phyloP scores from a whole-genome alignment of 2,888 invertebrate genomes.

The Julus scanicus region DNA sequence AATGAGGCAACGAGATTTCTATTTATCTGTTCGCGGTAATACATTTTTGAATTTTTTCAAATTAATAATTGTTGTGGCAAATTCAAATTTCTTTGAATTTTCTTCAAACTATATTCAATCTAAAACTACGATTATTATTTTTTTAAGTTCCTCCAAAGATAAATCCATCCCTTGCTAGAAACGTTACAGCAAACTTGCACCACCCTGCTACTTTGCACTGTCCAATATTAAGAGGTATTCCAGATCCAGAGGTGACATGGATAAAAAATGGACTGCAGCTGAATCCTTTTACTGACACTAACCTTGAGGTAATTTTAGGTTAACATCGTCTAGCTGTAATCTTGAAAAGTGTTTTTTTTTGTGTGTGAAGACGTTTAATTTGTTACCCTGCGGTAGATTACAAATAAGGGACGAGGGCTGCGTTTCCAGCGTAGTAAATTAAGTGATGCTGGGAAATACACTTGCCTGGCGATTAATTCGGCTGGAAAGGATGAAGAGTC shows the following conservation, averaged over 20 bases:
- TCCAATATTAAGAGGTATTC: constrained; percentile 67
- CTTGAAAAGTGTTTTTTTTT: background rate
- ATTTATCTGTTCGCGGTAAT: constrained; percentile 70
- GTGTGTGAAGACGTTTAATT: background rate
- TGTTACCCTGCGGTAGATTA: constrained; percentile 53
- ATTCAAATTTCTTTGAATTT: too few species aligned
- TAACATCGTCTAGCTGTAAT: background rate
- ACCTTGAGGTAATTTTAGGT: constrained; percentile 14
- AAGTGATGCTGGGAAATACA: constrained; percentile 73
- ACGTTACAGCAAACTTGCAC: background rate
- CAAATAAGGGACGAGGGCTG: constrained; percentile 55
- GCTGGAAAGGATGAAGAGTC: constrained; percentile 70
- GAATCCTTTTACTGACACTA: constrained; percentile 25
- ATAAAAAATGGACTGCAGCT: background rate
- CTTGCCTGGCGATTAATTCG: constrained; percentile 71
- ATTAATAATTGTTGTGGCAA: background rate
- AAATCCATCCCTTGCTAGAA: background rate
- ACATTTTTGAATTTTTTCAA: background rate
- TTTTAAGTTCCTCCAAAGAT: constrained; percentile 44
- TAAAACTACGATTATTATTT: background rate
- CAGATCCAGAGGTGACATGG: constrained; percentile 71
- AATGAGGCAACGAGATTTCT: constrained; percentile 69
- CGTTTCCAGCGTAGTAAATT: constrained; percentile 67
- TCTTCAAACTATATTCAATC: background rate
- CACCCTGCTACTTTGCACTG: constrained; percentile 69